Evolutionary conservation across 2,113 vertebrate genomes (phyloP), one percentile per base, ranked within the genome.

Genomic region (Girardinichthys multiradiatus): DNA sequence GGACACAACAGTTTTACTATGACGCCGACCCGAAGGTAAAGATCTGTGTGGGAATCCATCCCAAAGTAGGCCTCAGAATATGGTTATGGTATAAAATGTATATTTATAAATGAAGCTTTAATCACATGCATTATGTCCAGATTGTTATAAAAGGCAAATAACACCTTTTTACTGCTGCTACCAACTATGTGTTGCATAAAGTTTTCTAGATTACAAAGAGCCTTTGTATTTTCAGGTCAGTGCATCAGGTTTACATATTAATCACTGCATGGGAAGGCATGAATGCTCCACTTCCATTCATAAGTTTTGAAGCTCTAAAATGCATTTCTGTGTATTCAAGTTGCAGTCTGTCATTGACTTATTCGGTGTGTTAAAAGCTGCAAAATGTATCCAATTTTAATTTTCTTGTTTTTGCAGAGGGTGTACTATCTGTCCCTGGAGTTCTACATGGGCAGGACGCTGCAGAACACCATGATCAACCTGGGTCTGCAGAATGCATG

Each of bases 391-490:
- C 6, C 42, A 19, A 17, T 19, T 45, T 19, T 45, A 45, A 45
- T 45, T 57, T 57, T 3, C 31, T 12, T n/a, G 12, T 27, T 15
- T 26, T 2, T 24, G 8, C 21, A 99, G 98, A 94, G 98, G 82
- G 95, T 98, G 37, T 99, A 99, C 83, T 99, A 99, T 82, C 95
- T 99, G 28, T 99, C 98, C 42, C 91, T 99, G 93, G 98, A 99
- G 87, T 99, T 99, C 87, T 99, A 99, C 90, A 98, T 99, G 95
- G 98, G 98, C 63, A 85, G 98, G 63, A 95, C 97, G 0, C 93
- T 99, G 51, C 97, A 98, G 77, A 99, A 99, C 92, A 99, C 98
- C 11, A 99, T 99, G 98, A 96, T 99, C 70, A 99, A 98, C 92
- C 93, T 99, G 64, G 98, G 98, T 14, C 91, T 99, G 89, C 97